These are phyloP conservation scores for Cheilosia vulpina DNA, from an alignment of 2,888 invertebrate genomes.

Conservation along the genomic window DNA sequence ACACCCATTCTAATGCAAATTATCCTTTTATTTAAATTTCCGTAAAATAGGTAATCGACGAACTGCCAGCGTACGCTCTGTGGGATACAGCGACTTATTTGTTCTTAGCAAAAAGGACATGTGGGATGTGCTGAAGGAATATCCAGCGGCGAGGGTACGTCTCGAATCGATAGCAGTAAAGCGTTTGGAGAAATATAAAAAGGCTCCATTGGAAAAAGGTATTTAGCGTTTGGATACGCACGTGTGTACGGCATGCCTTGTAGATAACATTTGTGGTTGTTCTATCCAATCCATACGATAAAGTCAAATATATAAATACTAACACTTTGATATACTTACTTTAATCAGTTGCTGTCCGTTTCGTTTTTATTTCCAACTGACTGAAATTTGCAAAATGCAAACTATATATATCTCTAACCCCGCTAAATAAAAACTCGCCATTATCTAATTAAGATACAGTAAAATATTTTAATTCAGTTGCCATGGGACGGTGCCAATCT, in stretches of 20 bases:
- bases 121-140: slow-evolving; percentile 99
- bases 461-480: slow-evolving; percentile 88
- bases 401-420: neutral
- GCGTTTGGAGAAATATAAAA: slow-evolving; percentile 98
- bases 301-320: neutral
- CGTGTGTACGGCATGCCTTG: slow-evolving; percentile 44
- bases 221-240: slow-evolving; percentile 78
- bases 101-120: slow-evolving; percentile 99
- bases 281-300: slow-evolving; percentile 21
- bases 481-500: slow-evolving; percentile 97
- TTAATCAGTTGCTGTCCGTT: slow-evolving; percentile 6
- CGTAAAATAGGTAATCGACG: slow-evolving; percentile 91
- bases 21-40: slow-evolving; percentile 10
- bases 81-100: slow-evolving; percentile 99
- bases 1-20: too few species aligned
- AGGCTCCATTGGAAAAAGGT: slow-evolving; percentile 97
- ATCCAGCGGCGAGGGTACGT: slow-evolving; percentile 96
- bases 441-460: slow-evolving; percentile 82
- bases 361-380: neutral
- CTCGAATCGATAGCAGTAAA: slow-evolving; percentile 99
- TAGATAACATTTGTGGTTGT: slow-evolving; percentile 11
- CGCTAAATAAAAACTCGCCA: slow-evolving; percentile 42
- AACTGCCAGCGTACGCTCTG: slow-evolving; percentile 98
- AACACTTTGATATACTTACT: slow-evolving; percentile 17
- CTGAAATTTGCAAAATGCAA: slow-evolving; percentile 7